Evolutionary conservation across 2,797 vertebrate species (phyloP), one percentile per base, ranked within the genome.

Genomic region (Garrulus glandarius): DNA sequence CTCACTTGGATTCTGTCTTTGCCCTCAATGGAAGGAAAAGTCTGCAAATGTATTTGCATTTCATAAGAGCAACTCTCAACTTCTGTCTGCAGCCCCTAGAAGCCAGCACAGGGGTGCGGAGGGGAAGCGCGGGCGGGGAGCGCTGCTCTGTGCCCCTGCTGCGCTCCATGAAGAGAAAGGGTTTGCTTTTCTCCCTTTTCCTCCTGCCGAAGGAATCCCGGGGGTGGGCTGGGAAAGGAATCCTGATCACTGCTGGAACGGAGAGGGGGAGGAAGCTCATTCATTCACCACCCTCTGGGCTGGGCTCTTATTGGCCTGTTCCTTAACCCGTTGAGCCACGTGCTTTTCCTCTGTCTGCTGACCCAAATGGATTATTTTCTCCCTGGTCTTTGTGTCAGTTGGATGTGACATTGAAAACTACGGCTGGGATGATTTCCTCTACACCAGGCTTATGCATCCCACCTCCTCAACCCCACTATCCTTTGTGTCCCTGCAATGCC

Each of bases 211-310:
- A 92, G 91, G 94, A 97, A 94, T 95, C 88, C 93, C 17, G 72
- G 84, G 78, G 84, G 81, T 8, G 63, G 83, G 30, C 68, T 95
- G 91, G 89, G 91, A 96, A 93, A 93, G 68, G 92, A 95, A 95
- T 95, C 81, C 80, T 89, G 75, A 14, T 82, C 89, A 9, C 65
- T 78, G 61, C 76, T 88, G 80, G 76, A 92, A 72, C 10, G 0
- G 57, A 82, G 79, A 87, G 43, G 72, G n/a, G 46, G 46, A 85
- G 3, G 10, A 69, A 5, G 30, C 27, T 68, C 78, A 39, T 86
- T 93, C 83, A 92, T 81, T 65, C 83, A 76, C 22, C 65, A 22
- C 36, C 36, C 69, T 78, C 64, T 78, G 50, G 76, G 76, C 85
- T 12, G 34, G 76, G 70, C 49, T 80, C 47, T 1, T 14, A 0